Evolutionary conservation across 2,888 invertebrate genomes (phyloP).

Genomic region (Imbricaverruca yamaguchii): DNA sequence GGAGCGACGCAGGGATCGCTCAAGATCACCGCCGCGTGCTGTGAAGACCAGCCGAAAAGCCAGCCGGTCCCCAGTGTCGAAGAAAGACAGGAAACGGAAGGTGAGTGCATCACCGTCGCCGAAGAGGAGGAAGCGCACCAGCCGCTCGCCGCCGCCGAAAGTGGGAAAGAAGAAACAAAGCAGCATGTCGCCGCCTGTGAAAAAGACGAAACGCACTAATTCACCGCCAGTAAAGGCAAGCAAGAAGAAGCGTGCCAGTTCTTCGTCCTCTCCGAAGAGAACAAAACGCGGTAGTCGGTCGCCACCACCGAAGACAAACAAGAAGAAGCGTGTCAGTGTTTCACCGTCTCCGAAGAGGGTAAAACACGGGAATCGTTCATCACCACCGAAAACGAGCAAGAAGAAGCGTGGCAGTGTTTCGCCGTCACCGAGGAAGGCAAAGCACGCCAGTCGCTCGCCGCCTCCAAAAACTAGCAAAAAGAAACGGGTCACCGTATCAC

Average conservation of each 20-base stretch:
- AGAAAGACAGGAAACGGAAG: constrained; percentile 32
- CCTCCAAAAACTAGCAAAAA: too few relatives aligned
- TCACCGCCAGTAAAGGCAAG: background rate
- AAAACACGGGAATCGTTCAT: too few relatives aligned
- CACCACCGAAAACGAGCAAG: too few relatives aligned
- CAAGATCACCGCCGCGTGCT: too few relatives aligned
- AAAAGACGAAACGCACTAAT: background rate
- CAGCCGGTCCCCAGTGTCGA: constrained; percentile 27
- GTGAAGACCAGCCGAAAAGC: constrained; percentile 22
- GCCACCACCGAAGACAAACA: background rate
- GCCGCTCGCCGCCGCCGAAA: background rate
- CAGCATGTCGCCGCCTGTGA: background rate
- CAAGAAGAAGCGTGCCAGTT: constrained; percentile 4
- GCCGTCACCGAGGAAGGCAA: constrained; percentile 25
- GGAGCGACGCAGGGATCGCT: constrained; percentile 31
- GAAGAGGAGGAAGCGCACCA: background rate
- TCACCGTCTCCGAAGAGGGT: constrained; percentile 31
- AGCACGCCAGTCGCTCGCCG: too few relatives aligned
- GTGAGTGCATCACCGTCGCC: constrained; percentile 27
- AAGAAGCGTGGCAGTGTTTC: too few relatives aligned
- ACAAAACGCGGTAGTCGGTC: constrained; percentile 15
- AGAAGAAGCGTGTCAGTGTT: constrained; percentile 5
- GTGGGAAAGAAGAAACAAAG: background rate
- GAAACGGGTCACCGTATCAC: too few relatives aligned
- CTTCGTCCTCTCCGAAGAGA: constrained; percentile 30